Percentiles rank a stretch among this genome's conserved stretches.
phyloP scores from a whole-genome alignment of 2,113 vertebrate species.

The Xiphophorus maculatus region DNA sequence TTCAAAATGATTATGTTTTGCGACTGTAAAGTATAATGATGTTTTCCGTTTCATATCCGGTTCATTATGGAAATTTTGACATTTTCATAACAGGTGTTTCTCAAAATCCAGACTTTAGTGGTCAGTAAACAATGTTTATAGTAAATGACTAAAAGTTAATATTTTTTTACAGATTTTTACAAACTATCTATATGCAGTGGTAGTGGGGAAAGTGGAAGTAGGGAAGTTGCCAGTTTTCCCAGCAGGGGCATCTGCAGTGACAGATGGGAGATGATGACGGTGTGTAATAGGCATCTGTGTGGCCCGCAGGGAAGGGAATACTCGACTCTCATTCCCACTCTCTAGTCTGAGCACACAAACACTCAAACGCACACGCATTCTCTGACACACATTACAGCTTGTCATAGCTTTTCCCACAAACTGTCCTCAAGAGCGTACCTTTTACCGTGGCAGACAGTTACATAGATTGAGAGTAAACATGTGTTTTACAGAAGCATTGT shows the following conservation, averaged over 20 bases:
- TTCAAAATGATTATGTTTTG: background rate
- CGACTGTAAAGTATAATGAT: background rate
- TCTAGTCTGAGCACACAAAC: slow-evolving; percentile 36
- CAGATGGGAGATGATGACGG: slow-evolving; percentile 80
- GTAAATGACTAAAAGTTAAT: slow-evolving; percentile 5
- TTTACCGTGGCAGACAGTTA: slow-evolving; percentile 67
- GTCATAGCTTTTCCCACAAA: slow-evolving; percentile 71
- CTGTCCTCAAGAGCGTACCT: slow-evolving; percentile 73
- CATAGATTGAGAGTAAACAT: slow-evolving; percentile 74
- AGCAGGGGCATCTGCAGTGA: slow-evolving; percentile 77
- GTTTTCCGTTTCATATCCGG: background rate
- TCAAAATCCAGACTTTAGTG: slow-evolving; percentile 1
- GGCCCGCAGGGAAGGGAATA: slow-evolving; percentile 68
- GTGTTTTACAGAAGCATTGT: slow-evolving; percentile 65
- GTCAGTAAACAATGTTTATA: slow-evolving; percentile 11
- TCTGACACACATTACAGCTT: slow-evolving; percentile 63
- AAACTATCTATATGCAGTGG: slow-evolving; percentile 27
- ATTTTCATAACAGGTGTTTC: background rate
- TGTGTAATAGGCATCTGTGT: slow-evolving; percentile 75
- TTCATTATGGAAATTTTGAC: background rate
- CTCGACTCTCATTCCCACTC: slow-evolving; percentile 54
- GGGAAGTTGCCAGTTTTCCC: slow-evolving; percentile 69
- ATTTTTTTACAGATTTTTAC: slow-evolving; percentile 11
- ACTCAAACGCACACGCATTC: slow-evolving; percentile 28
- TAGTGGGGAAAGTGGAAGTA: slow-evolving; percentile 34